Evolutionary conservation across 2,797 vertebrate genomes (phyloP), one percentile per base, ranked within the genome.

Genomic region (Galaxias olidus): DNA sequence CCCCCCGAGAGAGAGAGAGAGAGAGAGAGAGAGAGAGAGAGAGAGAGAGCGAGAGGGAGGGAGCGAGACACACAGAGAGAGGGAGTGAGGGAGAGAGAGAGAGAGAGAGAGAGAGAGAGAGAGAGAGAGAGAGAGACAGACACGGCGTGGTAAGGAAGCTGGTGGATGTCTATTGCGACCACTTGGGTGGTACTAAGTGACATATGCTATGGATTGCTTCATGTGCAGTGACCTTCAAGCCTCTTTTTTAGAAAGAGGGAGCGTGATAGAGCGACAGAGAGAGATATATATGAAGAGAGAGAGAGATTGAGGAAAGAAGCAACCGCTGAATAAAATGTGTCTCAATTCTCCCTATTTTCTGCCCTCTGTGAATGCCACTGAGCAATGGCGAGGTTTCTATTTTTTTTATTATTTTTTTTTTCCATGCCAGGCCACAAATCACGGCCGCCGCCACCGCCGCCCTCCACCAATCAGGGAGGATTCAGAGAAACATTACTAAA

Each of bases 141-240:
- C 18, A 51, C 42, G 52, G 54, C 51, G 46, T 14, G 53, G 54
- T 50, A 48, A 51, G 20, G 18, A 0, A 69, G 66, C 63, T 65
- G 40, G 58, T 74, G 76, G 73, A 80, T 81, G 81, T 79, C 75
- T 79, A 78, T 80, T 73, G 79, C 83, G 76, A 71, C 59, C 68
- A 63, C 68, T 78, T 71, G 48, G 71, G 75, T 77, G 77, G 73
- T 65, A 74, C 76, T 72, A 81, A 77, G 87, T 76, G 87, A 88
- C 90, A 89, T 93, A 91, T 93, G 92, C 87, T 92, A 87, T 74
- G 73, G 78, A 79, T 87, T 81, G 71, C 83, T 89, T 87, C 73
- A 78, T 82, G 89, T 81, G 84, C 84, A 54, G 46, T 92, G 92
- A 93, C 92, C 90, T 94, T 94, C 92, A 91, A 90, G 91, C 84